Evolutionary conservation across 1,140 invertebrate genomes (phyloP).

Genomic region (Panulirus ornatus): DNA sequence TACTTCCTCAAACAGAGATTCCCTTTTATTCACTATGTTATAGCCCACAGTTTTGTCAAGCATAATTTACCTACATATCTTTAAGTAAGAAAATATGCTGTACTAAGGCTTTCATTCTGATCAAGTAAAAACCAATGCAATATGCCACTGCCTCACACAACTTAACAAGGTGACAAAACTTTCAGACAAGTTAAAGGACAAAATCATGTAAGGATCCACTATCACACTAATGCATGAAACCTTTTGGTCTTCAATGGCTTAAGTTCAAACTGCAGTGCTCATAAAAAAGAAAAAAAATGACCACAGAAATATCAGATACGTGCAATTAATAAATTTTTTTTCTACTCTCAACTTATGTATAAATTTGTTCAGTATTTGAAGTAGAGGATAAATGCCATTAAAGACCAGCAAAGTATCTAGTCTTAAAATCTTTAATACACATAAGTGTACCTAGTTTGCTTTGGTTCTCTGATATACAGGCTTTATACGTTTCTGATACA

Average conservation of each 20-base stretch:
- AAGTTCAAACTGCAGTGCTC: not conserved
- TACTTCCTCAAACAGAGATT: not conserved
- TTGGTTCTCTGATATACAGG: constrained; percentile 32
- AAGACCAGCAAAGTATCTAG: constrained; percentile 37
- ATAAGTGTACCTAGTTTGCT: constrained; percentile 32
- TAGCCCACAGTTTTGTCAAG: not conserved
- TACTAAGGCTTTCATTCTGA: not conserved
- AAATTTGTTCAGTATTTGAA: too few species aligned
- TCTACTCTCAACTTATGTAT: too few species aligned
- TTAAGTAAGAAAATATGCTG: not conserved
- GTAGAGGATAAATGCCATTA: constrained; percentile 21
- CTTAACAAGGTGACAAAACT: not conserved
- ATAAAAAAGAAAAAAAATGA: too few species aligned
- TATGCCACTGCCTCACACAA: not conserved
- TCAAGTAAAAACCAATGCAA: not conserved
- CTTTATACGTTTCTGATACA: not conserved
- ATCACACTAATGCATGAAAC: constrained; percentile 29
- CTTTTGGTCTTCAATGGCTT: constrained; percentile 27
- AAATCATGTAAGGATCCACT: not conserved
- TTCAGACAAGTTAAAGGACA: not conserved
- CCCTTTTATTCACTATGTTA: not conserved
- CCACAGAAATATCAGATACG: too few species aligned
- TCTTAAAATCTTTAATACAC: constrained; percentile 31
- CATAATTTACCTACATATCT: constrained; percentile 4
- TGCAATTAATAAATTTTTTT: too few species aligned